Conservation (phyloP, 2,797 vertebrate species). For the Amphiprion clarkii region DNA sequence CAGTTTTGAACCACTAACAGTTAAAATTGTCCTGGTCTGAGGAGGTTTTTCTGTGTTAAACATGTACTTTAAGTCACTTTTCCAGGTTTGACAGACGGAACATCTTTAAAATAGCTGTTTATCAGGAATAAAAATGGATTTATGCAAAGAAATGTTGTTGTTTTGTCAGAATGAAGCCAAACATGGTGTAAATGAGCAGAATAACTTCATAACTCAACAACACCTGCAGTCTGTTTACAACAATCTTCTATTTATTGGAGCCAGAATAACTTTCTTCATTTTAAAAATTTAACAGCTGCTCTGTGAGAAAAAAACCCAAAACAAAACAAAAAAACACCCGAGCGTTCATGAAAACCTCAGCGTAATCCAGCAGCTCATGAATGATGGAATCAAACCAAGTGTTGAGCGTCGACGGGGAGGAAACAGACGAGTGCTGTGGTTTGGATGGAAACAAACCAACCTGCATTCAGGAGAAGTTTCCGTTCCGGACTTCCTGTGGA, state of each 20-base stretch:
- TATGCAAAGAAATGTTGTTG: too few relatives aligned
- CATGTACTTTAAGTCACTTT: too few relatives aligned
- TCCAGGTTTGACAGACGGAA: too few relatives aligned
- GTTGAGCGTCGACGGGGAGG: not conserved
- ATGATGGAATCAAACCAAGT: conserved; percentile 41
- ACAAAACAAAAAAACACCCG: too few relatives aligned
- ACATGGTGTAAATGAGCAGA: too few relatives aligned
- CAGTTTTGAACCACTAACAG: too few relatives aligned
- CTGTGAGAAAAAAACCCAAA: conserved; percentile 12
- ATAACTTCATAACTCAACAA: too few relatives aligned
- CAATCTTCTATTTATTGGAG: conserved; percentile 37
- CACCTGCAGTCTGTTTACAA: conserved; percentile 14
- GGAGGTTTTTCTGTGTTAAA: too few relatives aligned
- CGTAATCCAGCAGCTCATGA: conserved; percentile 39
- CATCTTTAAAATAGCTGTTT: too few relatives aligned
- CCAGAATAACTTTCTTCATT: conserved; percentile 23
- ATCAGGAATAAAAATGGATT: too few relatives aligned
- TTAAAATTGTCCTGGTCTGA: too few relatives aligned
- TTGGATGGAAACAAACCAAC: conserved; percentile 12
- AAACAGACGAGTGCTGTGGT: not conserved
- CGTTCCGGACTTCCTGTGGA: not conserved
- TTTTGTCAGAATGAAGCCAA: too few relatives aligned
- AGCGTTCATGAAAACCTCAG: conserved; percentile 13
- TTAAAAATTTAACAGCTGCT: conserved; percentile 48
- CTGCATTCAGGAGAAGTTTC: conserved; percentile 24